Evolutionary conservation across 2,113 vertebrate species (phyloP).

Genomic region (Mellivora capensis): DNA sequence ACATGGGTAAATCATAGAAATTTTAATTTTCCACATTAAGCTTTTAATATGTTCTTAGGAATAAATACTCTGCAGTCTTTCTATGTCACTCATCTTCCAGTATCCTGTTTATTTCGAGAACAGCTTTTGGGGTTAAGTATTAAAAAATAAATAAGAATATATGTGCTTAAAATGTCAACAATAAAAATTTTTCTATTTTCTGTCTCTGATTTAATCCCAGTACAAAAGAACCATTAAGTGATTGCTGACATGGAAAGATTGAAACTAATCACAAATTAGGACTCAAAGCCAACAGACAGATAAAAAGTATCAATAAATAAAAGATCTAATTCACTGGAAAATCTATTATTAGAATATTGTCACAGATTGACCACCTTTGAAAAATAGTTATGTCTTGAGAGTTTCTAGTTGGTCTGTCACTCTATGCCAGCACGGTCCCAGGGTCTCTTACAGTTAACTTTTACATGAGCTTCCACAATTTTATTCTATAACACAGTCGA

Average conservation of each 20-base stretch:
- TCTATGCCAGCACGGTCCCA: neutral
- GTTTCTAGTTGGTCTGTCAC: neutral
- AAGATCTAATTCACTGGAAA: neutral
- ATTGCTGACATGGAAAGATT: neutral
- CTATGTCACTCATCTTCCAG: neutral
- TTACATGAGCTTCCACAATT: neutral
- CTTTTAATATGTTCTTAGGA: neutral
- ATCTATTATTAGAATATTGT: neutral
- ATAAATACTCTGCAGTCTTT: neutral
- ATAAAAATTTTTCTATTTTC: neutral
- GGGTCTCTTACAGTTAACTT: neutral
- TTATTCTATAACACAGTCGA: neutral
- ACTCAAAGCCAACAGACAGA: neutral
- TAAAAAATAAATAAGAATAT: conserved; percentile 27
- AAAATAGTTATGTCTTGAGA: neutral
- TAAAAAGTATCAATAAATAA: conserved; percentile 14
- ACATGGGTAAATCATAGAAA: neutral
- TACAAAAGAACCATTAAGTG: neutral
- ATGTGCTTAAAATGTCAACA: neutral
- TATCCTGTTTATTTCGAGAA: neutral
- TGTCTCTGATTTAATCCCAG: neutral
- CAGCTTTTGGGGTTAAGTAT: neutral
- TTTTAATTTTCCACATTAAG: neutral
- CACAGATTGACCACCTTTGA: neutral
- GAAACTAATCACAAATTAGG: neutral